These are phyloP conservation scores for Syrrhaptes paradoxus DNA, from an alignment of 2,113 vertebrate species.

Conservation along the genomic window DNA sequence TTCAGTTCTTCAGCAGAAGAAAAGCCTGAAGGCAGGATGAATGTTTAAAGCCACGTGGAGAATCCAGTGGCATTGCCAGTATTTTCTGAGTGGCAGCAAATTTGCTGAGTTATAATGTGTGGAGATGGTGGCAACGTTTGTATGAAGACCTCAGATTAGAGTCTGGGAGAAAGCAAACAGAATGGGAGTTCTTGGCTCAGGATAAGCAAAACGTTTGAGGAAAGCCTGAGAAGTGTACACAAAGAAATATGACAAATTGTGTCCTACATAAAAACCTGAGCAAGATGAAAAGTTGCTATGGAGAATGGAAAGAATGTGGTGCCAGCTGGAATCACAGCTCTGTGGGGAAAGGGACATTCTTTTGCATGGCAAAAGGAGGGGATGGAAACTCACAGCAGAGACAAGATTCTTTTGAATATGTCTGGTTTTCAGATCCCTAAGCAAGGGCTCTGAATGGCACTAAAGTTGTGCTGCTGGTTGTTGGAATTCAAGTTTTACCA, in stretches of 20 bases:
- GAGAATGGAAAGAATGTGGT: neutral
- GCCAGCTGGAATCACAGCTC: neutral
- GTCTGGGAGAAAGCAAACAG: neutral
- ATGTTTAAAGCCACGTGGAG: neutral
- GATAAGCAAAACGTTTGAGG: neutral
- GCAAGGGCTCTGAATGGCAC: neutral
- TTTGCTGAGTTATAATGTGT: neutral
- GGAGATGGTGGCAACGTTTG: neutral
- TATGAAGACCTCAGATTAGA: neutral
- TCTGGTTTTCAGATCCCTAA: neutral
- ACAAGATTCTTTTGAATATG: neutral
- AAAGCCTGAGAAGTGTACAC: neutral
- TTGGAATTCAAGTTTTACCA: neutral
- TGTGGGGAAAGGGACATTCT: neutral
- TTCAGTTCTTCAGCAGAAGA: neutral
- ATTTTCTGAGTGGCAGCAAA: neutral
- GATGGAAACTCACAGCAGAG: neutral
- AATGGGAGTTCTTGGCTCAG: neutral
- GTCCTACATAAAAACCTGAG: neutral
- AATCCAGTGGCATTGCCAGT: neutral
- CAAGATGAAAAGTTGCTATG: neutral
- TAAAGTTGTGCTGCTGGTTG: neutral
- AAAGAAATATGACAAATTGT: neutral
- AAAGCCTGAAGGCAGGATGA: neutral
- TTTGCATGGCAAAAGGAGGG: neutral